Conservation (phyloP, 2,113 vertebrate species). For the Myiopsitta monachus region DNA sequence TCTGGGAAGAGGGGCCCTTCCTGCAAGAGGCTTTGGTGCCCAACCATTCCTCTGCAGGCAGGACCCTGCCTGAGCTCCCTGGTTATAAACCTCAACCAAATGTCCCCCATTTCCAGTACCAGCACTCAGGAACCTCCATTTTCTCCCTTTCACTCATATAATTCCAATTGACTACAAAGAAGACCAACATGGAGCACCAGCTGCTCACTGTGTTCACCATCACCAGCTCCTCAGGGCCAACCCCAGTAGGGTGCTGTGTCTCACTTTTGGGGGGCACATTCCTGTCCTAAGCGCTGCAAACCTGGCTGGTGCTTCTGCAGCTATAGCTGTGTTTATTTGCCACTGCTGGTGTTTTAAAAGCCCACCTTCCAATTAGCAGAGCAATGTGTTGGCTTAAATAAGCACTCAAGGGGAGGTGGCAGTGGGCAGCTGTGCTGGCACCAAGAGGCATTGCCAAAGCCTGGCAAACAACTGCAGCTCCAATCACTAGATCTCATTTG, state of each 20-base stretch:
- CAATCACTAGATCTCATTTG: background rate
- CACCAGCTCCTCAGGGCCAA: fast-evolving
- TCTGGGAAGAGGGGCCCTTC: background rate
- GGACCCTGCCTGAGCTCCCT: background rate
- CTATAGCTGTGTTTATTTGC: conserved; percentile 73
- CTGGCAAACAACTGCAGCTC: conserved; percentile 41
- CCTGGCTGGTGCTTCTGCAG: conserved; percentile 45
- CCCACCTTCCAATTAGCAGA: conserved; percentile 81
- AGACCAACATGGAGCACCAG: background rate
- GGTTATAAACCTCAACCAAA: background rate
- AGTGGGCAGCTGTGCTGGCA: conserved; percentile 60
- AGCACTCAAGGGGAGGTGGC: conserved; percentile 52
- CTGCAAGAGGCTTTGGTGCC: background rate
- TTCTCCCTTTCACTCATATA: background rate
- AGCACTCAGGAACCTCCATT: background rate
- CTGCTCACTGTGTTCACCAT: background rate
- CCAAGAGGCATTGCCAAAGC: conserved; percentile 17
- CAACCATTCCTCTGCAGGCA: background rate
- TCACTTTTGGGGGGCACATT: background rate
- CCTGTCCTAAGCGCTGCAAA: background rate
- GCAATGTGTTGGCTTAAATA: conserved; percentile 80
- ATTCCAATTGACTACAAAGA: background rate
- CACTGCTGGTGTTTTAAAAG: conserved; percentile 72
- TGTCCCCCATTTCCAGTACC: background rate
- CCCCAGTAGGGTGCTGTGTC: fast-evolving